These are phyloP conservation scores for Cryptocephalus moraei DNA, from an alignment of 2,888 invertebrate genomes.

Conservation along the genomic window DNA sequence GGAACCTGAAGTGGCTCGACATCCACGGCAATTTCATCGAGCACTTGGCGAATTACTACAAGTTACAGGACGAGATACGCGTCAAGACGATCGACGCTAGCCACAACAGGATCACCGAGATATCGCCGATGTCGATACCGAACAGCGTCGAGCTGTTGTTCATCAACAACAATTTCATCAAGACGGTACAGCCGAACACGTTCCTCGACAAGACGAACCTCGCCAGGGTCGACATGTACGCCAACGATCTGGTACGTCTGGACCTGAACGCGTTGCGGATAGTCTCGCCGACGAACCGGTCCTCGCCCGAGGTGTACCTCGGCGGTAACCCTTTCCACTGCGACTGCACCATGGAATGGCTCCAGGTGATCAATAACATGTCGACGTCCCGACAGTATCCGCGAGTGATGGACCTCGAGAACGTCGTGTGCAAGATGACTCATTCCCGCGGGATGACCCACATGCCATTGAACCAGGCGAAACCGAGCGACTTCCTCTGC, in stretches of 20 bases:
- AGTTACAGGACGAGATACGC: conserved; percentile 68
- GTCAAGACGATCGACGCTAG: conserved; percentile 82
- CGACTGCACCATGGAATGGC: conserved; percentile 93
- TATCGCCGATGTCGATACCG: conserved; percentile 76
- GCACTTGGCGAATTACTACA: conserved; percentile 79
- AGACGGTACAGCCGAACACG: conserved; percentile 70
- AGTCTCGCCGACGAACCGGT: conserved; percentile 59
- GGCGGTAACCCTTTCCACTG: conserved; percentile 91
- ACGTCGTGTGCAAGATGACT: conserved; percentile 79
- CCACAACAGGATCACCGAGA: conserved; percentile 76
- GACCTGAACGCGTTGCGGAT: conserved; percentile 72
- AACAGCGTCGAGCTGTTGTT: conserved; percentile 80
- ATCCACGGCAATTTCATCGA: conserved; percentile 85
- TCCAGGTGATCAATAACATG: conserved; percentile 80
- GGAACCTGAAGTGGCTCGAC: conserved; percentile 82
- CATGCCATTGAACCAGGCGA: conserved; percentile 65
- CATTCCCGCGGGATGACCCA: conserved; percentile 73
- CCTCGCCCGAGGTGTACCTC: conserved; percentile 79
- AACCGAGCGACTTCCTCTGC: conserved; percentile 80
- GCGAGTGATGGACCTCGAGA: conserved; percentile 78
- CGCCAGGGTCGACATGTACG: conserved; percentile 82
- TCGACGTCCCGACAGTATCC: conserved; percentile 76
- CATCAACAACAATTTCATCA: conserved; percentile 82
- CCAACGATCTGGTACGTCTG: conserved; percentile 74
- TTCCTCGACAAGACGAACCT: conserved; percentile 77